Evolutionary conservation across 2,113 vertebrate species (phyloP), one percentile per base, ranked within the genome.

Genomic region (Pyxicephalus adspersus): DNA sequence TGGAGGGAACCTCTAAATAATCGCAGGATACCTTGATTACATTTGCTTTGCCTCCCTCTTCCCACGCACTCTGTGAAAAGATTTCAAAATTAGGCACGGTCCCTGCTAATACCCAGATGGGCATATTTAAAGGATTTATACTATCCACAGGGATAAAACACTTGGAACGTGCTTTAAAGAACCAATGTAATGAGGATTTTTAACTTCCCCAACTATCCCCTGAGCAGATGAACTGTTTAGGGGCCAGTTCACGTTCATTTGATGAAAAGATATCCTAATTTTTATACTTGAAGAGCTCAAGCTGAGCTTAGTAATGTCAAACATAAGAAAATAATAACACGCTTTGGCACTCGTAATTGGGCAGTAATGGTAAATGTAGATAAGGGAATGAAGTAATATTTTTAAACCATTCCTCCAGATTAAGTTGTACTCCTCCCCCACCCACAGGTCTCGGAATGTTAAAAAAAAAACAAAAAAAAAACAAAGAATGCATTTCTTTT

Each of bases 51-150:
- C 26, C 17, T 65, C 31, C 54, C 52, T 54, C 60, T 76, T 29
- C 60, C 60, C 60, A 64, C 61, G 28, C 61, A 25, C 65, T 60
- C 22, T 68, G 64, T 58, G 64, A 67, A 79, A 68, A 68, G 77
- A 79, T 79, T 58, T 79, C 22, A 31, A 25, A 68, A 79, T 79
- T 79, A 68, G 77, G 31, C 65, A 79, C 22, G 64, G 77, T 79
- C 26, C 18, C 64, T 50, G 77, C 51, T 60, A 50, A 79, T 79
- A 25, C 77, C 77, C 77, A 68, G 64, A 79, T 79, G 64, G 77
- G 54, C 77, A 79, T 79, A 68, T 79, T 79, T 68, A 79, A 60
- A 65, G 64, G 77, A 68, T 79, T 79, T 68, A 79, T 79, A 57
- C 54, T 58, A 67, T 78, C 64, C 64, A 45, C 63, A 57, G 29